Conservation (phyloP, 2,113 vertebrate species). For the Rhinogobius similis region DNA sequence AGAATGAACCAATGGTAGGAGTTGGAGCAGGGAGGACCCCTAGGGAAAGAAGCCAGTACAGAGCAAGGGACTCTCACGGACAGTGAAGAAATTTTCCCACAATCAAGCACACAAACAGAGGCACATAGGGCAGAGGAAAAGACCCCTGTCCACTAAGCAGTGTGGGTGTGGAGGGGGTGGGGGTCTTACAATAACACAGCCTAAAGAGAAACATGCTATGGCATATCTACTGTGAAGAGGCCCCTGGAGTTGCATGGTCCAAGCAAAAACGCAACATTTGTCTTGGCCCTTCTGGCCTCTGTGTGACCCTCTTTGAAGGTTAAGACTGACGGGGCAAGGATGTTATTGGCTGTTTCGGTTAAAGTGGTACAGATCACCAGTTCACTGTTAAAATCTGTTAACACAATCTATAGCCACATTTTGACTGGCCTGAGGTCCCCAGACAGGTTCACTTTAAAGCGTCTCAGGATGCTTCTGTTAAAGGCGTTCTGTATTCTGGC, state of each 20-base stretch:
- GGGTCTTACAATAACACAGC: constrained; percentile 58
- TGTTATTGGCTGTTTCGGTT: constrained; percentile 28
- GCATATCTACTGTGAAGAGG: constrained; percentile 27
- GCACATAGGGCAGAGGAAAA: constrained; percentile 53
- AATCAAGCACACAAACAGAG: constrained; percentile 78
- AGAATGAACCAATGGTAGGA: constrained; percentile 35
- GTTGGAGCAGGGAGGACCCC: constrained; percentile 50
- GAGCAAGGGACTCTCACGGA: constrained; percentile 75
- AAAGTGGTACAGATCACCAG: constrained; percentile 49
- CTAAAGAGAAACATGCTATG: constrained; percentile 43
- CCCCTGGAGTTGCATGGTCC: constrained; percentile 13
- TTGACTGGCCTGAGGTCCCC: no score
- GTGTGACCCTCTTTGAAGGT: constrained; percentile 34
- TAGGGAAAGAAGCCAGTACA: constrained; percentile 71
- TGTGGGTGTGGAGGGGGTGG: constrained; percentile 13
- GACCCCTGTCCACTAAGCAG: constrained; percentile 45
- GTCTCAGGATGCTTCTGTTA: no score
- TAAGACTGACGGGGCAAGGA: constrained; percentile 10
- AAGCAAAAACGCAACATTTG: constrained; percentile 15
- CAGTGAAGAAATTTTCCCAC: constrained; percentile 78
- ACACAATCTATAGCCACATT: constrained; percentile 47
- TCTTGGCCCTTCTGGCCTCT: constrained; percentile 29
- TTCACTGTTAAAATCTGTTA: constrained; percentile 62
- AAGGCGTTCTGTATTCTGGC: no score
- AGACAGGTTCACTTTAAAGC: no score